Evolutionary conservation across 2,113 vertebrate species (phyloP).

Genomic region (Columbina picui): DNA sequence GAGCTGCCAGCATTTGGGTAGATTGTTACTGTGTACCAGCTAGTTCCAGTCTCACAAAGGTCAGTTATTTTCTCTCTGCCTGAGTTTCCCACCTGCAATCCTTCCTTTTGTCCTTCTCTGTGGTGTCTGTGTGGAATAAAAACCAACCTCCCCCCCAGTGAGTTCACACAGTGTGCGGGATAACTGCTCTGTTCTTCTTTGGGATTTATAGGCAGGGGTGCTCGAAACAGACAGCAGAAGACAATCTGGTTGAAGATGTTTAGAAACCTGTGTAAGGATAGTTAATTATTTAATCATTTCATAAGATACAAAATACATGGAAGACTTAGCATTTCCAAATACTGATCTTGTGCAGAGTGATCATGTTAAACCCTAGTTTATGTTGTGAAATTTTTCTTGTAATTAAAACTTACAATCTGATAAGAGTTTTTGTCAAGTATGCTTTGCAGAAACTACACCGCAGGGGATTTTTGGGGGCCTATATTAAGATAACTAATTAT

Average conservation of each 20-base stretch:
- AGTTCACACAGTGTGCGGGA: neutral
- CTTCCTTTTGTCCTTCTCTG: neutral
- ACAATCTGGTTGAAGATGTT: neutral
- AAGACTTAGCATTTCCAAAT: neutral
- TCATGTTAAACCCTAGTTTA: neutral
- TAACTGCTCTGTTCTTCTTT: neutral
- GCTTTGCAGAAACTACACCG: neutral
- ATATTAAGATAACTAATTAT: neutral
- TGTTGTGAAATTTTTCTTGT: neutral
- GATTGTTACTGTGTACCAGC: neutral
- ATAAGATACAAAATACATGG: neutral
- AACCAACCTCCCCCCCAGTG: neutral
- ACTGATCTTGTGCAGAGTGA: neutral
- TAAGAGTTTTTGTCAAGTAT: neutral
- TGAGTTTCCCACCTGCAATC: neutral
- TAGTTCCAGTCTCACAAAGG: neutral
- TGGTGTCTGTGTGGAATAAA: neutral
- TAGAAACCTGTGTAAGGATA: neutral
- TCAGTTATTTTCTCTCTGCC: neutral
- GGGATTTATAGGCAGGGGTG: neutral
- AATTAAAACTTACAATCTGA: neutral
- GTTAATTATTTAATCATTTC: neutral
- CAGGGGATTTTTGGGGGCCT: neutral
- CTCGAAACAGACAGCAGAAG: neutral
- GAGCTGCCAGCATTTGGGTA: neutral